phyloP scores from a whole-genome alignment of 2,888 invertebrate species.

The Cheiracanthium punctorium region DNA sequence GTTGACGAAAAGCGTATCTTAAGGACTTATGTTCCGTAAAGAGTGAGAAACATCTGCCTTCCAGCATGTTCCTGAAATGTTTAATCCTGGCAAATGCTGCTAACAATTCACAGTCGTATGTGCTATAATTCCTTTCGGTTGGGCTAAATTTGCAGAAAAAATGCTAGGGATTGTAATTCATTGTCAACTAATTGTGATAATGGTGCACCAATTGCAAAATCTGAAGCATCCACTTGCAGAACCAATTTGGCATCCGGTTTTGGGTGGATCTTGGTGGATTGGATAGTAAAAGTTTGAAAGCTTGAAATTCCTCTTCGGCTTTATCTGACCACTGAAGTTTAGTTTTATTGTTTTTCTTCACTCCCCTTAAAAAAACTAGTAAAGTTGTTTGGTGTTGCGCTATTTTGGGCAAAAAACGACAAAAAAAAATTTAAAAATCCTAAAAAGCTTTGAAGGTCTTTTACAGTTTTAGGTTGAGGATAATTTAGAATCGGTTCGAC shows the following conservation, averaged over 20 bases:
- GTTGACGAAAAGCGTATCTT: slow-evolving; percentile 23
- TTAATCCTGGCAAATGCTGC: slow-evolving; percentile 72
- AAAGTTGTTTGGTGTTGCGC: not conserved
- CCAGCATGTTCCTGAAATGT: slow-evolving; percentile 72
- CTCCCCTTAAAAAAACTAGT: not conserved
- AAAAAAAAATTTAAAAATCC: not conserved
- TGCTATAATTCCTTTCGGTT: slow-evolving; percentile 28
- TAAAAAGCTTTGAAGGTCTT: not conserved
- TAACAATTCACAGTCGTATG: slow-evolving; percentile 72
- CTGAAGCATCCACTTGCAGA: slow-evolving; percentile 19
- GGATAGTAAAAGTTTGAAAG: not conserved
- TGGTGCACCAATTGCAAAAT: slow-evolving; percentile 46
- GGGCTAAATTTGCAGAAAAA: slow-evolving; percentile 28
- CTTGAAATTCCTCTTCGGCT: not conserved
- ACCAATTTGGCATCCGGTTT: not conserved
- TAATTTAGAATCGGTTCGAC: slow-evolving; percentile 46
- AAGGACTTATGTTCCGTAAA: slow-evolving; percentile 71
- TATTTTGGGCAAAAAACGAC: not conserved
- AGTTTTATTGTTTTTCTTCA: not conserved
- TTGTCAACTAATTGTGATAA: slow-evolving; percentile 71
- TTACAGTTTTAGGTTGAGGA: not conserved
- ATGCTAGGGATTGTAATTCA: slow-evolving; percentile 67
- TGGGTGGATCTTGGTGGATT: not conserved
- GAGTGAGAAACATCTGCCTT: slow-evolving; percentile 24
- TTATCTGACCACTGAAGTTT: not conserved